Evolutionary conservation across 2,797 vertebrate species (phyloP).

Genomic region (Thalassophryne amazonica): DNA sequence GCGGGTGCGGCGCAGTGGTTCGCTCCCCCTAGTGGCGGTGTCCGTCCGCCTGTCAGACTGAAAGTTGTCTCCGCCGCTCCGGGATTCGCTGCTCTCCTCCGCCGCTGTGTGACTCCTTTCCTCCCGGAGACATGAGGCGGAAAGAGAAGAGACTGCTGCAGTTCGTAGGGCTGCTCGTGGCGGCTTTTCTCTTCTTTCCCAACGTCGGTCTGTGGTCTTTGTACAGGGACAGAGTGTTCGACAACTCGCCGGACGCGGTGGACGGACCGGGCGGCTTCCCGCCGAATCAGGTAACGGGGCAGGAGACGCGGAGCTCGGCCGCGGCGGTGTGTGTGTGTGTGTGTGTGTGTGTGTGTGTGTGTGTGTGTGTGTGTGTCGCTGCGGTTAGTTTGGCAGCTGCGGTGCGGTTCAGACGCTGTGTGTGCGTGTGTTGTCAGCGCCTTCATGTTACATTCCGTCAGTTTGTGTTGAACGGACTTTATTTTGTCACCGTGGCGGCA

Average conservation of each 20-base stretch:
- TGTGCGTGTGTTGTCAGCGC: no score
- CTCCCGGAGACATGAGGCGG: slow-evolving; percentile 81
- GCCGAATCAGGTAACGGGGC: slow-evolving; percentile 61
- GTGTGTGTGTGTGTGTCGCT: no score
- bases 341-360: no score
- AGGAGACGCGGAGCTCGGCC: background rate
- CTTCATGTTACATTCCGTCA: no score
- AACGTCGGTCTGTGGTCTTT: slow-evolving; percentile 93
- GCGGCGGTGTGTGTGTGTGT: background rate
- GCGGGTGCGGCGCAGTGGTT: background rate
- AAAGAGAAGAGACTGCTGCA: slow-evolving; percentile 92
- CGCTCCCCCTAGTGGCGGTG: slow-evolving; percentile 56
- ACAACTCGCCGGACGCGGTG: slow-evolving; percentile 71
- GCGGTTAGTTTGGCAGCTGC: no score
- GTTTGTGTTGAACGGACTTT: no score
- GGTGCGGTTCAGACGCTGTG: no score
- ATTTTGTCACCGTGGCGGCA: no score
- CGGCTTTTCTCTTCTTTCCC: slow-evolving; percentile 87
- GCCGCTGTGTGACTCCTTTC: slow-evolving; percentile 14
- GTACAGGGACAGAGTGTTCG: slow-evolving; percentile 86
- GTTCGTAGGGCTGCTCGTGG: slow-evolving; percentile 84
- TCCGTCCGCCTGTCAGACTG: slow-evolving; percentile 41
- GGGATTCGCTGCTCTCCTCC: slow-evolving; percentile 16
- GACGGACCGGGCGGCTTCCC: slow-evolving; percentile 51
- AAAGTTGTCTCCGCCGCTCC: slow-evolving; percentile 63